Evolutionary conservation across 2,888 invertebrate genomes (phyloP).

Genomic region (Lycophotia porphyrea): DNA sequence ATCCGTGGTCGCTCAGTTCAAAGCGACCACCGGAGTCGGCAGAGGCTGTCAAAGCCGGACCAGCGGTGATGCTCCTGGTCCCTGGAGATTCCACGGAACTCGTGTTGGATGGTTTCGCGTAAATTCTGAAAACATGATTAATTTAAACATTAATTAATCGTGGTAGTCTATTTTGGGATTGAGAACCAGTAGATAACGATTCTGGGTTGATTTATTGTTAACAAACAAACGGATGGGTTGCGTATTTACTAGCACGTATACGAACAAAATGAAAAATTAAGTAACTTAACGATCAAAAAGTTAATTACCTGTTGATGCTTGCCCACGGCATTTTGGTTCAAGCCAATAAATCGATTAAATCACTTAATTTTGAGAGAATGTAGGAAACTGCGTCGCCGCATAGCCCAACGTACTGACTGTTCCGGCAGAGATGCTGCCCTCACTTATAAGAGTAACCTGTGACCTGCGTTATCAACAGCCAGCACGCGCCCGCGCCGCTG

Average conservation of each 20-base stretch:
- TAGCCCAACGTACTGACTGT: constrained; percentile 78
- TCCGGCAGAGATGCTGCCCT: constrained; percentile 68
- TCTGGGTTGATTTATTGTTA: constrained; percentile 48
- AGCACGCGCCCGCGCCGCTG: constrained; percentile 83
- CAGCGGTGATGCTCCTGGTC: constrained; percentile 57
- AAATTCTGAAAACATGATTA: constrained; percentile 80
- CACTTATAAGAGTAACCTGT: constrained; percentile 84
- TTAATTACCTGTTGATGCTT: constrained; percentile 86
- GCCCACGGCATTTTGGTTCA: constrained; percentile 86
- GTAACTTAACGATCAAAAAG: constrained; percentile 21
- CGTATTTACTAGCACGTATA: constrained; percentile 17
- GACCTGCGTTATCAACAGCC: constrained; percentile 83
- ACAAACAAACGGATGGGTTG: constrained; percentile 26
- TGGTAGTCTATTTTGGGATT: constrained; percentile 40
- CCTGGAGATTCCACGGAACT: constrained; percentile 75
- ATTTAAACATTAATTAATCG: constrained; percentile 37
- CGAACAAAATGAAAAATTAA: constrained; percentile 19
- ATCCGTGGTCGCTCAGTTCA: constrained; percentile 92
- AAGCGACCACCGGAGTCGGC: constrained; percentile 89
- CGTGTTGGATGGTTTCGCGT: constrained; percentile 87
- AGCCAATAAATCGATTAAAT: constrained; percentile 68
- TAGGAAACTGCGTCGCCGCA: constrained; percentile 84
- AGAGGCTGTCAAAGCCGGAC: constrained; percentile 79
- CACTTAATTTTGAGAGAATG: constrained; percentile 87
- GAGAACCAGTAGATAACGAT: constrained; percentile 49